A percentile compares a stretch with the other conserved stretches of the same genome.
These are phyloP conservation scores for Catharus minimus DNA, from an alignment of 2,113 vertebrate genomes.

Conservation along the genomic window DNA sequence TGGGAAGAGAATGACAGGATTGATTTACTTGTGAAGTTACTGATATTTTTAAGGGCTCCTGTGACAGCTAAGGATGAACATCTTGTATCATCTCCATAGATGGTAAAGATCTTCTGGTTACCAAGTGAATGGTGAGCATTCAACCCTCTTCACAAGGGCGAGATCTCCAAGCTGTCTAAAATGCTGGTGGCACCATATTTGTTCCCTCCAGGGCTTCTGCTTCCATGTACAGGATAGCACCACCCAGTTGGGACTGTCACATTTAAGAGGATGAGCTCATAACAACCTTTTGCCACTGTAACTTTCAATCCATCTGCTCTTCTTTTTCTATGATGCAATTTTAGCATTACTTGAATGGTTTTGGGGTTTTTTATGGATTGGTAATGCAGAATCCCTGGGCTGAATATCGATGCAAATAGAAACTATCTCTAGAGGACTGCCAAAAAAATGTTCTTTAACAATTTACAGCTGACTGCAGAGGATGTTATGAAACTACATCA, in stretches of 20 bases:
- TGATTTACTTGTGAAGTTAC: not conserved
- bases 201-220: not conserved
- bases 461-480: slow-evolving; percentile 57
- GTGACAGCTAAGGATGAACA: not conserved
- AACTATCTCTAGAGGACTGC: slow-evolving; percentile 32
- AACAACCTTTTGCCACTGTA: slow-evolving; percentile 44
- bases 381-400: slow-evolving; percentile 34
- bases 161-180: not conserved
- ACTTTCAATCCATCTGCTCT: slow-evolving; percentile 40
- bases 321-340: slow-evolving; percentile 21
- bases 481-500: slow-evolving; percentile 32
- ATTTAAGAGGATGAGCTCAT: slow-evolving; percentile 55
- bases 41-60: not conserved
- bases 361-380: slow-evolving; percentile 5
- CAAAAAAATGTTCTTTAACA: slow-evolving; percentile 53
- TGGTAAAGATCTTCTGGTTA: not conserved
- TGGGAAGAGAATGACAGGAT: not conserved
- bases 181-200: not conserved
- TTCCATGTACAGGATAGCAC: not conserved
- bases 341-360: slow-evolving; percentile 41
- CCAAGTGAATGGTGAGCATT: not conserved
- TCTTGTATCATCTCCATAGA: not conserved
- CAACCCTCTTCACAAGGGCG: not conserved
- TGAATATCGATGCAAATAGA: slow-evolving; percentile 42
- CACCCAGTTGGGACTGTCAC: not conserved